A percentile compares a stretch with the other conserved stretches of the same genome.
Conservation (phyloP, 1,140 invertebrate species). For the Rhagoletis zephyria region DNA sequence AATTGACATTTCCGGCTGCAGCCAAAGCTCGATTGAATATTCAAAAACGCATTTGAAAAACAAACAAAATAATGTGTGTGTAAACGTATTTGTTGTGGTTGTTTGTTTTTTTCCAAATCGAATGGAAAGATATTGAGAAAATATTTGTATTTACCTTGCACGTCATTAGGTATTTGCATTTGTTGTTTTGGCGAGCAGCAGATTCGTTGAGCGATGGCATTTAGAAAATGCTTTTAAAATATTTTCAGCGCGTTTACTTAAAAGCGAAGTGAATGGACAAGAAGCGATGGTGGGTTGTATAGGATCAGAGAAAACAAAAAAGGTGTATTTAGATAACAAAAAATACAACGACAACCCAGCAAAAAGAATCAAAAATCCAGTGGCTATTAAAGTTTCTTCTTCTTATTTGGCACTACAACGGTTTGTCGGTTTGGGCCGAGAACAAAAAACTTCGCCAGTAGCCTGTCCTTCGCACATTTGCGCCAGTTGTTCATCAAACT, state of each 20-base stretch:
- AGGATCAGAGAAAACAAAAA: neutral
- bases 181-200: neutral
- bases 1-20: neutral
- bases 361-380: too few species aligned
- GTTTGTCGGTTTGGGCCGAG: too few species aligned
- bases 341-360: too few species aligned
- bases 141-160: slow-evolving; percentile 6
- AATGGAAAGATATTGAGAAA: neutral
- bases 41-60: neutral
- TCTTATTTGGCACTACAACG: too few species aligned
- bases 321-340: too few species aligned
- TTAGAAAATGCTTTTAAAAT: slow-evolving; percentile 9
- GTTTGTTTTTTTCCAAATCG: neutral
- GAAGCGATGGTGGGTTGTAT: neutral
- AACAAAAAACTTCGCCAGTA: too few species aligned
- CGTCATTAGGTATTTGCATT: neutral
- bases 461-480: too few species aligned
- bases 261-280: neutral
- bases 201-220: neutral
- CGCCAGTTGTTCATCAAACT: too few species aligned
- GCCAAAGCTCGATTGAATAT: neutral
- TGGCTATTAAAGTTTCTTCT: too few species aligned
- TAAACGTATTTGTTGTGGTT: too few species aligned
- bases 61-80: neutral
- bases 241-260: neutral